phyloP scores from a whole-genome alignment of 2,888 invertebrate genomes.

The Pyrocoelia pectoralis region DNA sequence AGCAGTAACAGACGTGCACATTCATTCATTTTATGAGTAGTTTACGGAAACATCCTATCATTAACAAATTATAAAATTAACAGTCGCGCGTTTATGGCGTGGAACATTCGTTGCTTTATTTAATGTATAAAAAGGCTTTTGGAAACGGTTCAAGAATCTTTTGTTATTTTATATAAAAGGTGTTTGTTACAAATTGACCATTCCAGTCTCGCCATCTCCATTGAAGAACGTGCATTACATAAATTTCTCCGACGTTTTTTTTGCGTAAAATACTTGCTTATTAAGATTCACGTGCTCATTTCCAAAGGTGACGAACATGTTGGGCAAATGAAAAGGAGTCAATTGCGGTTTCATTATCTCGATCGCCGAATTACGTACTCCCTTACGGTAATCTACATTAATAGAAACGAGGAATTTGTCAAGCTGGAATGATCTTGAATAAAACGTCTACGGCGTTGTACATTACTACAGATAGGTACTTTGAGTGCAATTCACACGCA shows the following conservation, averaged over 20 bases:
- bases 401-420: slow-evolving; percentile 4
- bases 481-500: not conserved
- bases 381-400: not conserved
- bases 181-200: slow-evolving; percentile 47
- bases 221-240: slow-evolving; percentile 49
- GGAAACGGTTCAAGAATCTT: not conserved
- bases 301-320: not conserved
- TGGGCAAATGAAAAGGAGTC: not conserved
- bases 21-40: not conserved
- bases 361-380: not conserved
- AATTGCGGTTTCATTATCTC: slow-evolving; percentile 1
- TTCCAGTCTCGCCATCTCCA: slow-evolving; percentile 47
- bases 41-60: not conserved
- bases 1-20: too few species aligned
- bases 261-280: slow-evolving; percentile 17
- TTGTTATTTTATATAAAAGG: slow-evolving; percentile 16
- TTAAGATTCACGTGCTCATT: slow-evolving; percentile 20
- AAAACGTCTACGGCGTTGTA: slow-evolving; percentile 2
- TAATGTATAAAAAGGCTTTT: not conserved
- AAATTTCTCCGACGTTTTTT: slow-evolving; percentile 33
- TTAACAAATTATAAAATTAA: not conserved
- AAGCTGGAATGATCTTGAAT: not conserved
- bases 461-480: slow-evolving; percentile 2
- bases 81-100: not conserved
- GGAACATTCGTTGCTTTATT: not conserved